Evolutionary conservation across 2,888 invertebrate species (phyloP).

Genomic region (Carterocephalus palaemon): DNA sequence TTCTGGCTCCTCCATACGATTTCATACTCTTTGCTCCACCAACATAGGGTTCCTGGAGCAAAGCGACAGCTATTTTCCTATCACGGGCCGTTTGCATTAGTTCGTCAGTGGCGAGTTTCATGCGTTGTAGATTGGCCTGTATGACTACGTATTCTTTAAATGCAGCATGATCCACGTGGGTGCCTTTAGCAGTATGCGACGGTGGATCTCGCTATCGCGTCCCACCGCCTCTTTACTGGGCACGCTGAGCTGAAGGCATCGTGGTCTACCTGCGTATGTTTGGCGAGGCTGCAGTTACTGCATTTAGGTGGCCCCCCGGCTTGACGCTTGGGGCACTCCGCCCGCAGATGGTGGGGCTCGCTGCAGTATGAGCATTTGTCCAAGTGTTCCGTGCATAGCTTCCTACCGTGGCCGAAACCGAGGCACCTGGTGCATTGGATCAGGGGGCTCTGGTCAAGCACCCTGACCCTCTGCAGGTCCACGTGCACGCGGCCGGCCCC

Average conservation of each 20-base stretch:
- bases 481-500: not conserved
- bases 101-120: conserved; percentile 22
- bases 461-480: not conserved
- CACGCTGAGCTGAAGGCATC: not conserved
- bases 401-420: not conserved
- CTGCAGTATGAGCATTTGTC: not conserved
- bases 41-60: conserved; percentile 28
- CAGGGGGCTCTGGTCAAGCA: not conserved
- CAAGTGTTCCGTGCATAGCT: not conserved
- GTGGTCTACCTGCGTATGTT: not conserved
- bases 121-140: conserved; percentile 26
- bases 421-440: not conserved
- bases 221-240: not conserved
- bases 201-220: too few relatives aligned
- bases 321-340: too few relatives aligned
- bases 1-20: conserved; percentile 5
- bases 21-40: conserved; percentile 1
- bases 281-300: too few relatives aligned
- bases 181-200: too few relatives aligned
- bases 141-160: too few relatives aligned
- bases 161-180: too few relatives aligned
- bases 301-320: too few relatives aligned
- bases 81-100: conserved; percentile 16
- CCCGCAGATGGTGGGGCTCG: not conserved
- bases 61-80: conserved; percentile 10